These are phyloP conservation scores for Trichonephila clavipes DNA, from an alignment of 1,140 invertebrate species.

Conservation along the genomic window DNA sequence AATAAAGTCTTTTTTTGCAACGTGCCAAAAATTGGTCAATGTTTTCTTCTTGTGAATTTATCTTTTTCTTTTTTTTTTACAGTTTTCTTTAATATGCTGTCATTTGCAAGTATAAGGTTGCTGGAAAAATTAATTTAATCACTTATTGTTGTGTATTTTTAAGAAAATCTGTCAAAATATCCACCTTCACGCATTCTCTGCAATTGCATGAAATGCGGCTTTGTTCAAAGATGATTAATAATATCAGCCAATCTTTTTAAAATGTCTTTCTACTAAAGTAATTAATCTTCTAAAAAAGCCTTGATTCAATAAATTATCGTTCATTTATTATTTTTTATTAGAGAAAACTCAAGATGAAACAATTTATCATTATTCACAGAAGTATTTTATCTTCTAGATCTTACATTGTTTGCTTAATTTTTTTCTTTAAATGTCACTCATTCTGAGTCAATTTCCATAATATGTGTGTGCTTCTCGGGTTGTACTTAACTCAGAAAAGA, in stretches of 20 bases:
- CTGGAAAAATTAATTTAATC: conserved; percentile 11
- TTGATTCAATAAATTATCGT: conserved; percentile 48
- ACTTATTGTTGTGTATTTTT: conserved; percentile 3
- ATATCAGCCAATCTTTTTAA: not conserved
- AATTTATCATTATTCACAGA: conserved; percentile 46
- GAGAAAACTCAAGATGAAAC: conserved; percentile 31
- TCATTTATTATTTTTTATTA: conserved; percentile 46
- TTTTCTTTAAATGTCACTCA: conserved; percentile 19
- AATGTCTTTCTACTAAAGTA: not conserved
- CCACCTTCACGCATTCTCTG: not conserved
- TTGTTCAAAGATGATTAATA: conserved; percentile 38
- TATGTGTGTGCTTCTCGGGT: not conserved
- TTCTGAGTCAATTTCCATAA: conserved; percentile 27
- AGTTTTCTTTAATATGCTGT: conserved; percentile 6
- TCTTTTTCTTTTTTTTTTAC: not conserved
- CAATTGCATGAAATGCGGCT: not conserved
- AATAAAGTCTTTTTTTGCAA: not conserved
- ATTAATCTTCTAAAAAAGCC: conserved; percentile 28
- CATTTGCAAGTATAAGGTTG: not conserved
- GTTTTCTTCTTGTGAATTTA: not conserved
- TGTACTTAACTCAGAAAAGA: not conserved
- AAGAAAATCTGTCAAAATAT: conserved; percentile 1
- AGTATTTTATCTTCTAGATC: conserved; percentile 37
- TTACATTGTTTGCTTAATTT: conserved; percentile 23
- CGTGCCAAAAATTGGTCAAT: not conserved